Evolutionary conservation across 1,140 invertebrate genomes (phyloP), one percentile per base, ranked within the genome.

Genomic region (Pentalonia nigronervosa): DNA sequence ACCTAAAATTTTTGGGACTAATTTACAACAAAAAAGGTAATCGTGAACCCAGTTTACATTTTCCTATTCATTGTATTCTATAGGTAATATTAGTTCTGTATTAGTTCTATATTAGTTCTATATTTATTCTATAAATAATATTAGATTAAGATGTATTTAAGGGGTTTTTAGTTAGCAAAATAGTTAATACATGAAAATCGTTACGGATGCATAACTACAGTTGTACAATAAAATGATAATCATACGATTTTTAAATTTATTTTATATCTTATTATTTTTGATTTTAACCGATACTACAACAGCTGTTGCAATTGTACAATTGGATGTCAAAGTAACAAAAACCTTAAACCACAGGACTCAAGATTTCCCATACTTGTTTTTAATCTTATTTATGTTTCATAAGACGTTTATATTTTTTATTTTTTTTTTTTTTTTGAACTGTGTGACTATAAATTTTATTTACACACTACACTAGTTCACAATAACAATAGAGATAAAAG

Each of bases 401-500:
- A n/a, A 30, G 30, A 67, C 30, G 4, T 2, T 14, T 67, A 2
- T 41, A 14, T 2, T 14, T 67, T 67, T n/a, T 56, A n/a, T 67
- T 67, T 34, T 34, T 2, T 14, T 67, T 67, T n/a, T 56, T 67
- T 67, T 67, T 34, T 34, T 6, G n/a, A 34, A 81, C 76, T 81
- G 76, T 36, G 7, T 20, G 20, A 23, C 48, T 53, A 53, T 89
- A 53, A 36, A 88, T 88, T 88, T 50, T 48, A 88, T 89, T 50
- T 41, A 41, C 21, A 53, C 34, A 36, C 20, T 23, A n/a, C 30
- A 36, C 47, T 34, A 7, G 45, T 30, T 41, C 25, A 11, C 30
- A 87, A 30, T 89, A 89, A 89, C 48, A 89, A 36, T 36, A 20
- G 21, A 53, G 21, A 53, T 34, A 89, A 89, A 36, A 89, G 87